Evolutionary conservation across 2,888 invertebrate species (phyloP), one percentile per base, ranked within the genome.

Genomic region (Sclerodermus sp.): DNA sequence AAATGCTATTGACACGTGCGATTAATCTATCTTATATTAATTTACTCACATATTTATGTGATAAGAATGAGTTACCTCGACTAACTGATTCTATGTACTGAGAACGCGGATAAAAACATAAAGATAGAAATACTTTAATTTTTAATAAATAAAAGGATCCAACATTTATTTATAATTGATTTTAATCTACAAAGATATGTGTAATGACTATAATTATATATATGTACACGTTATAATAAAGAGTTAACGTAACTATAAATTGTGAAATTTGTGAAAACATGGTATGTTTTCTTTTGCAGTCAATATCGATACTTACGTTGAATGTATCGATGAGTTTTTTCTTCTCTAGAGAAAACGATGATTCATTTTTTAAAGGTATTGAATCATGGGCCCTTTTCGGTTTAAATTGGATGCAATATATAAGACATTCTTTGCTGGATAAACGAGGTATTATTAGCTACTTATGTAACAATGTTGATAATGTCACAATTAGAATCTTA

Each of bases 271-370:
- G 23, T 23, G 23, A 23, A 23, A 8, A n/a, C 3, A 34, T 34
- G 8, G 37, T 53, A 36, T 39, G 15, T 60, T 58, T 44, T 45
- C 18, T 45, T 17, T 61, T 63, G 10, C 60, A 76, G 76, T 71
- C 74, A 12, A 51, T 66, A 9, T 68, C 77, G 36, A 71, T 77
- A 50, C 56, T 78, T 12, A 70, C 73, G 70, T 64, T 76, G 49
- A 76, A 76, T 49, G 64, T 77, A 29, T 48, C 75, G 13, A 65
- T 70, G 50, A 74, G 71, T 52, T 68, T 70, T 41, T 76, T 68
- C 47, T 74, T 77, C 52, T 66, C 74, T 13, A 51, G 64, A 37
- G 34, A 55, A 9, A 57, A 60, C 1, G 64, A 70, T 39, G 57
- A 69, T 12, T 60, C 64, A 9, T 75, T 75, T 53, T 58, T 72